phyloP scores from a whole-genome alignment of 2,888 invertebrate species.

The Lumbricus terrestris region DNA sequence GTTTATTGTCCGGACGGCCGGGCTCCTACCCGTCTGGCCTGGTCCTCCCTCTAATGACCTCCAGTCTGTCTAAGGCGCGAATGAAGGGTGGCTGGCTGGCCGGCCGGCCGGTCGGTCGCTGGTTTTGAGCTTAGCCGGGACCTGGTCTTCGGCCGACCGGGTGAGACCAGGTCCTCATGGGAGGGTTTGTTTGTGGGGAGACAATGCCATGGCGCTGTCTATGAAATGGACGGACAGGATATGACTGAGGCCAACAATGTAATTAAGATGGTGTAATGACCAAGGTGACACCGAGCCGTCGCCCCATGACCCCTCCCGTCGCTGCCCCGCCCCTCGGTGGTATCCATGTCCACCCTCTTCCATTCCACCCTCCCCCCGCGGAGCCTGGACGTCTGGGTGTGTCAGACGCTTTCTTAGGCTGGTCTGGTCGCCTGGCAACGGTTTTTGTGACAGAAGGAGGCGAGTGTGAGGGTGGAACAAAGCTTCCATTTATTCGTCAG shows the following conservation, averaged over 20 bases:
- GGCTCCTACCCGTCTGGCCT: background rate
- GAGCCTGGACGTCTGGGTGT: background rate
- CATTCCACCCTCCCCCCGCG: background rate
- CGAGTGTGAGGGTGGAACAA: background rate
- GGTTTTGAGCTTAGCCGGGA: background rate
- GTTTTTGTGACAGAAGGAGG: background rate
- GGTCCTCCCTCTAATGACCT: background rate
- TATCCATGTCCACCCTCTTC: background rate
- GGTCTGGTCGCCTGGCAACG: background rate
- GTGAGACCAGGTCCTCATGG: background rate
- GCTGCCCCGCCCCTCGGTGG: background rate
- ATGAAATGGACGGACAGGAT: background rate
- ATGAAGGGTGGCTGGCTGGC: background rate
- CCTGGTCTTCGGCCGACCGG: background rate
- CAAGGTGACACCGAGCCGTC: background rate
- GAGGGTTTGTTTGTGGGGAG: background rate
- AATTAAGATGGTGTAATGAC: slow-evolving; percentile 3
- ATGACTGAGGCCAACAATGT: slow-evolving; percentile 3
- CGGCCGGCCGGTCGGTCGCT: background rate
- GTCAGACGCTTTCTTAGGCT: background rate
- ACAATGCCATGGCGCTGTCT: background rate
- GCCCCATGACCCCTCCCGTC: background rate
- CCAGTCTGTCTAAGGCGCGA: background rate
- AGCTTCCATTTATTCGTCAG: background rate
- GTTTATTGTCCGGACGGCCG: background rate